These are phyloP conservation scores for Atta colombica DNA, from an alignment of 1,140 invertebrate genomes.

Conservation along the genomic window DNA sequence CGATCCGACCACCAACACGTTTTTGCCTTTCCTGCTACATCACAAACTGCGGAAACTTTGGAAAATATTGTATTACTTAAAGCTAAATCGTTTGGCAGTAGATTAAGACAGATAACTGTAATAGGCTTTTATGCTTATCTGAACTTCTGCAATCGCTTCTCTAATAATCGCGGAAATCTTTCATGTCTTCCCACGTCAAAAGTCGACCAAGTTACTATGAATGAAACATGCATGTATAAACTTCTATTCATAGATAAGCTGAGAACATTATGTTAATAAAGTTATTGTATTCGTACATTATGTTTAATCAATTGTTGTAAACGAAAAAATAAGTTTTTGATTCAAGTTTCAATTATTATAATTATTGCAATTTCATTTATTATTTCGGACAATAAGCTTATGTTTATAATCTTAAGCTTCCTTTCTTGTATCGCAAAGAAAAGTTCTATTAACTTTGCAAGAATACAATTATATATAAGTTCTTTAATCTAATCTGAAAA, in stretches of 20 bases:
- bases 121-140: slow-evolving; percentile 73
- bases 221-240: slow-evolving; percentile 25
- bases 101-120: slow-evolving; percentile 71
- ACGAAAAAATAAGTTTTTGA: not conserved
- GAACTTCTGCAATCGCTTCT: slow-evolving; percentile 66
- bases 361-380: not conserved
- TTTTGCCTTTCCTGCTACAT: slow-evolving; percentile 33
- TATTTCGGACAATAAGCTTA: not conserved
- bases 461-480: too few relatives aligned
- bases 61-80: slow-evolving; percentile 76
- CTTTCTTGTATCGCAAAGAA: not conserved
- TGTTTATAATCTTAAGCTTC: not conserved
- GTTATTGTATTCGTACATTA: not conserved
- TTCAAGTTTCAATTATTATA: not conserved
- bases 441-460: not conserved
- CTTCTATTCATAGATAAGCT: not conserved
- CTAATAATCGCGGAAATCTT: slow-evolving; percentile 61
- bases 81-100: slow-evolving; percentile 52
- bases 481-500: too few relatives aligned
- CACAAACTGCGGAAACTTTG: slow-evolving; percentile 56
- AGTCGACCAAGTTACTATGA: not conserved
- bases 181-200: slow-evolving; percentile 18
- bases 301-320: not conserved
- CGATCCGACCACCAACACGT: slow-evolving; percentile 74
- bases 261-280: not conserved